A percentile compares a stretch with the other conserved stretches of the same genome.
Conservation (phyloP, 2,113 vertebrate species). For the Corythoichthys intestinalis region DNA sequence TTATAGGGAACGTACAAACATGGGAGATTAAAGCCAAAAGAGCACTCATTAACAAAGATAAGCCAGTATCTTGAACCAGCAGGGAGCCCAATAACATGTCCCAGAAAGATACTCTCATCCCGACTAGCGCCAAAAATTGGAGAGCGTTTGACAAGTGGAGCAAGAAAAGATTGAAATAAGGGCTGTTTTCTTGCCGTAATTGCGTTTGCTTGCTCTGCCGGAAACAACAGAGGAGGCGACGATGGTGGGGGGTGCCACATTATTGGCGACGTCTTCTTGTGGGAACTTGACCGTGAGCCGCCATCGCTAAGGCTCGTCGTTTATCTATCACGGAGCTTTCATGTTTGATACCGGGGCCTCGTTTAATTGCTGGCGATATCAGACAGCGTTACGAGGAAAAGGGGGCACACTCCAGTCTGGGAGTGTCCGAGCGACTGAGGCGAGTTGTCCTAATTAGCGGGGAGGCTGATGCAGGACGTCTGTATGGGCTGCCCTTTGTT, state of each 20-base stretch:
- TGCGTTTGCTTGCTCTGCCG: slow-evolving; percentile 70
- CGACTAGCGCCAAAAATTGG: slow-evolving; percentile 37
- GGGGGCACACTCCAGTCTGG: slow-evolving; percentile 67
- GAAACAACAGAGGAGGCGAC: slow-evolving; percentile 60
- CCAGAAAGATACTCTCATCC: slow-evolving; percentile 30
- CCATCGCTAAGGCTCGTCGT: slow-evolving; percentile 54
- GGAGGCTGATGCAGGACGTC: slow-evolving; percentile 61
- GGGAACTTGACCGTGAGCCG: slow-evolving; percentile 50
- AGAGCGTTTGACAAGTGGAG: slow-evolving; percentile 68
- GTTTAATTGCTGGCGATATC: slow-evolving; percentile 47
- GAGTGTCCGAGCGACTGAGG: slow-evolving; percentile 46
- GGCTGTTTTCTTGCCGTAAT: slow-evolving; percentile 60
- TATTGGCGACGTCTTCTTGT: slow-evolving; percentile 50
- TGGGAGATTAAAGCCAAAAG: slow-evolving; percentile 23
- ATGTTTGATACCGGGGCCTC: slow-evolving; percentile 40
- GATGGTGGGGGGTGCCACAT: slow-evolving; percentile 29
- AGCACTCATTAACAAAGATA: slow-evolving; percentile 37
- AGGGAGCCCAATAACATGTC: slow-evolving; percentile 34
- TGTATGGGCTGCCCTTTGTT: slow-evolving; percentile 67
- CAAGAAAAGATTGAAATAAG: slow-evolving; percentile 72
- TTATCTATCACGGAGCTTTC: slow-evolving; percentile 44
- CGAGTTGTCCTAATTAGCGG: slow-evolving; percentile 66
- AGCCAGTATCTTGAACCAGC: slow-evolving; percentile 45
- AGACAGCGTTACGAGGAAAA: slow-evolving; percentile 41
- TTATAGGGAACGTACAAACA: not conserved